phyloP scores from a whole-genome alignment of 2,888 invertebrate species.

The Pardosa pseudoannulata region DNA sequence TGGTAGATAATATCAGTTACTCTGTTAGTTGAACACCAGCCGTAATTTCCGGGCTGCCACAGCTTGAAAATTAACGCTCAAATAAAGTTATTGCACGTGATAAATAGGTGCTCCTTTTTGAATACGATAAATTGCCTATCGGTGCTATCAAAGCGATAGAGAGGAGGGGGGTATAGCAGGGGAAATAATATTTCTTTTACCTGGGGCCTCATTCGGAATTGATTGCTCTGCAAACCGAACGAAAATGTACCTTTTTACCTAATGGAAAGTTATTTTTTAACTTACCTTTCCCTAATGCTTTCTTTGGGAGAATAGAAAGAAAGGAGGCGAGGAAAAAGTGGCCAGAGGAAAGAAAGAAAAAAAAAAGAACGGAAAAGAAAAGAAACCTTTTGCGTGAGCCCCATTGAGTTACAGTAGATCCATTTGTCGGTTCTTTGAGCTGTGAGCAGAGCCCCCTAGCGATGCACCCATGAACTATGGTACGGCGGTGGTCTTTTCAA shows the following conservation, averaged over 20 bases:
- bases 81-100: conserved; percentile 57
- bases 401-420: conserved; percentile 61
- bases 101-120: conserved; percentile 22
- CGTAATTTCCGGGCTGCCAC: background rate
- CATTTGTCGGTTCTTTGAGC: conserved; percentile 65
- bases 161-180: no score
- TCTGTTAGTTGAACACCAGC: background rate
- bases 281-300: conserved; percentile 48
- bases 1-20: background rate
- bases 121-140: conserved; percentile 60
- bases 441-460: conserved; percentile 47
- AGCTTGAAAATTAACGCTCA: conserved; percentile 20
- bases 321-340: conserved; percentile 35
- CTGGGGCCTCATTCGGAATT: conserved; percentile 34
- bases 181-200: conserved; percentile 46
- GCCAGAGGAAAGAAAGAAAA: conserved; percentile 18
- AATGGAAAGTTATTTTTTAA: conserved; percentile 50
- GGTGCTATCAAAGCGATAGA: conserved; percentile 60
- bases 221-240: conserved; percentile 36
- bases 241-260: conserved; percentile 65
- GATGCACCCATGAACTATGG: conserved; percentile 47
- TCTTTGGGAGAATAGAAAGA: conserved; percentile 23
- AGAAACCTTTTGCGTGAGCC: conserved; percentile 56
- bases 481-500: conserved; percentile 59
- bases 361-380: no score